phyloP scores from a whole-genome alignment of 2,113 vertebrate species.

The Protobothrops flavoviridis region DNA sequence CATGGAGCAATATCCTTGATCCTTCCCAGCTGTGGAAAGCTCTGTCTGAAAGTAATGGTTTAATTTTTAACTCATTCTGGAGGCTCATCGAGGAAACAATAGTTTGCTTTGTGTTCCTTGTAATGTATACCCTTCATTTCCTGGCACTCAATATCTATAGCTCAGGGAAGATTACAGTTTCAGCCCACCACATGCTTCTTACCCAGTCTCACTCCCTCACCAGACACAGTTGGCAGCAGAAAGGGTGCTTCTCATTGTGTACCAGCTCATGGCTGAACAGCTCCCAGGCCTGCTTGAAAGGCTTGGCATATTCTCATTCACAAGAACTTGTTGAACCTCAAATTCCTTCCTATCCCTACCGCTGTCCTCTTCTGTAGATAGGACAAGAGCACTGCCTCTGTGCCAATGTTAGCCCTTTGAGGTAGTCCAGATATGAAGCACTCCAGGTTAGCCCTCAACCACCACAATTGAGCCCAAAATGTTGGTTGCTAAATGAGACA shows the following conservation, averaged over 20 bases:
- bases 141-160: background rate
- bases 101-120: background rate
- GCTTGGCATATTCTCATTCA: slow-evolving; percentile 54
- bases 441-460: background rate
- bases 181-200: background rate
- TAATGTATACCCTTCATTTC: background rate
- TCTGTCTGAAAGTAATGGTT: background rate
- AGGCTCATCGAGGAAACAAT: background rate
- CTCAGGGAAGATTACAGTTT: background rate
- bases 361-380: rapidly evolving
- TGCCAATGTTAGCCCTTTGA: background rate
- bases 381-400: rapidly evolving
- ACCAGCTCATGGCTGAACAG: slow-evolving; percentile 65
- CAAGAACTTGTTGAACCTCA: slow-evolving; percentile 44
- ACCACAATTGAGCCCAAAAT: background rate
- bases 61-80: background rate
- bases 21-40: background rate
- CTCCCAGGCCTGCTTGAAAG: slow-evolving; percentile 62
- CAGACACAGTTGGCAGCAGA: slow-evolving; percentile 46
- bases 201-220: background rate
- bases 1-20: background rate
- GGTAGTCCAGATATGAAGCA: background rate
- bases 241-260: slow-evolving; percentile 58
- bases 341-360: rapidly evolving
- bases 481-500: background rate